Percentiles rank a stretch among this genome's conserved stretches.
Conservation (phyloP, 2,113 vertebrate species). For the Verasper variegatus region DNA sequence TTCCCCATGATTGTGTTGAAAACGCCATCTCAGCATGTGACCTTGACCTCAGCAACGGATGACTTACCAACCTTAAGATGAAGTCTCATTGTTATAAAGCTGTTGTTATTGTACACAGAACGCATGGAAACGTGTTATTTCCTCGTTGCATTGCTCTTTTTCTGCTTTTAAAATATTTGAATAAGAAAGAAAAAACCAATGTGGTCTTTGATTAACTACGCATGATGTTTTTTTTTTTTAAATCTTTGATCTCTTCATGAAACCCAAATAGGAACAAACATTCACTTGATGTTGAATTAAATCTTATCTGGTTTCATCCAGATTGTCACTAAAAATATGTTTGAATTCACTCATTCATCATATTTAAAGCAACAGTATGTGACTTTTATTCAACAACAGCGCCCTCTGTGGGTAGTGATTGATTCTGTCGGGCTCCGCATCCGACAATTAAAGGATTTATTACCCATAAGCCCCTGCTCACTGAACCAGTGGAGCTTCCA, state of each 20-base stretch:
- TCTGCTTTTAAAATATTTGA: background rate
- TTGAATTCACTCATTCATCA: background rate
- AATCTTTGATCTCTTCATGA: too few relatives aligned
- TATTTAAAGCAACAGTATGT: background rate
- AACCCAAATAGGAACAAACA: too few relatives aligned
- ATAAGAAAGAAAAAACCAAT: too few relatives aligned
- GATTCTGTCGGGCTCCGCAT: too few relatives aligned
- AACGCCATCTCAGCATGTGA: slow-evolving; percentile 53
- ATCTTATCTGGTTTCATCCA: background rate
- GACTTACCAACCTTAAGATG: background rate
- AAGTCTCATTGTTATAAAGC: too few relatives aligned
- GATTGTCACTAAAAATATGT: too few relatives aligned
- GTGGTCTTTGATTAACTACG: background rate
- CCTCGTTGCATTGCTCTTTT: background rate
- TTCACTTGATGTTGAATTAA: too few relatives aligned
- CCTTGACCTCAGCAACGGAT: slow-evolving; percentile 15
- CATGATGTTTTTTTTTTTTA: too few relatives aligned
- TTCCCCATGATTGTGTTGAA: slow-evolving; percentile 22
- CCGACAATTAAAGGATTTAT: too few relatives aligned
- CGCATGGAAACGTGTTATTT: slow-evolving; percentile 35
- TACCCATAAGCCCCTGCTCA: too few relatives aligned
- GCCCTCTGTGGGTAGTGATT: background rate
- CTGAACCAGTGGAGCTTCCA: too few relatives aligned
- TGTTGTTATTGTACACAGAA: background rate
- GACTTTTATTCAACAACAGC: background rate